Evolutionary conservation across 2,888 invertebrate species (phyloP), one percentile per base, ranked within the genome.

Genomic region (Parnassius smintheus): DNA sequence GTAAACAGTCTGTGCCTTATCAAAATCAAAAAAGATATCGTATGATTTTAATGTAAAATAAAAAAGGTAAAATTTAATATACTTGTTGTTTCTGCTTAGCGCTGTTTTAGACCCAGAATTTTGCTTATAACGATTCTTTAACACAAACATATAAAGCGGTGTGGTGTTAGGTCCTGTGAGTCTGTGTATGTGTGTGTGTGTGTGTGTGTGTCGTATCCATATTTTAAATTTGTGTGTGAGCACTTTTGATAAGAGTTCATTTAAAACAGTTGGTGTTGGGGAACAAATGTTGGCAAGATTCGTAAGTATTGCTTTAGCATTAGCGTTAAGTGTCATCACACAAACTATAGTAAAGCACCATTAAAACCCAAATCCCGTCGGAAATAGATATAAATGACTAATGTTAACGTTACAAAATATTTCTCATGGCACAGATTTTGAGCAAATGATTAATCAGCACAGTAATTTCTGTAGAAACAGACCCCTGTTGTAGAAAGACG

Each of bases 251-350:
- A 78, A 77, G 75, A 73, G 68, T 76, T 75, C 72, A 74, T 76
- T 75, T 77, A 64, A 78, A 76, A 86, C 87, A 89, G 90, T 88
- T 90, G 91, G 91, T 91, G 85, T 82, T 80, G 83, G 84, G 88
- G 90, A 88, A 84, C 87, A 88, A 87, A 80, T 67, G 75, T 78
- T 78, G 83, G 81, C 80, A 81, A 80, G 72, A 75, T 72, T 74
- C 78, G 86, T 88, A 86, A 88, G 88, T 88, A 86, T 81, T 75
- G 77, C 82, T 83, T 81, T 81, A 82, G 81, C 71, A 51, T 72
- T 78, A 78, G 81, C 71, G 50, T 72, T 78, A 78, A 73, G 70
- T 69, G 72, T 70, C 62, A 62, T 69, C 71, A 74, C 74, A 73
- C 71, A 68, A 56, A 57, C 65, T 66, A 67, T 72, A 66, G 60